Percentiles rank a stretch among this genome's conserved stretches.
phyloP scores from a whole-genome alignment of 2,888 invertebrate genomes.

The Tipula helvola region DNA sequence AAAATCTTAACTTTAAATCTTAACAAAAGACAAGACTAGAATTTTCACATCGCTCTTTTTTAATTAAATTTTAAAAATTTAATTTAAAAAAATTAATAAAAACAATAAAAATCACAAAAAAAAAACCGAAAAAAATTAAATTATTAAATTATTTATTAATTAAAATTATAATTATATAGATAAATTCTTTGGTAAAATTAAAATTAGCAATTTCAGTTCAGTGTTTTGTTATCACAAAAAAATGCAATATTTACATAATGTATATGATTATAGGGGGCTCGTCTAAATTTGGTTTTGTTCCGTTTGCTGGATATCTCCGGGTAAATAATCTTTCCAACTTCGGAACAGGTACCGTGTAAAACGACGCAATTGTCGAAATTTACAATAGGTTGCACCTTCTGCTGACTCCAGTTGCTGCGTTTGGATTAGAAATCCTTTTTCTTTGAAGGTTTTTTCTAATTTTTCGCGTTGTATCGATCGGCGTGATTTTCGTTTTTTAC shows the following conservation, averaged over 20 bases:
- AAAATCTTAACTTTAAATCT: not conserved
- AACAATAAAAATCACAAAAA: not conserved
- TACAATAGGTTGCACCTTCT: slow-evolving; percentile 88
- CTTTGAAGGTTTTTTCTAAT: slow-evolving; percentile 82
- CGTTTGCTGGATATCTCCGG: slow-evolving; percentile 48
- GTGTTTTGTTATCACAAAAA: slow-evolving; percentile 7
- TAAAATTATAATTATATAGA: not conserved
- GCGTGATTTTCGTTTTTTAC: slow-evolving; percentile 59
- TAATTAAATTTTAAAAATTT: not conserved
- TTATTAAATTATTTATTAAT: not conserved
- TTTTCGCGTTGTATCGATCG: slow-evolving; percentile 79
- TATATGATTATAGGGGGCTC: too few species aligned
- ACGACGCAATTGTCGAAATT: slow-evolving; percentile 79
- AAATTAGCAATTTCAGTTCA: not conserved
- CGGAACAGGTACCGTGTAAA: slow-evolving; percentile 83
- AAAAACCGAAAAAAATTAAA: not conserved
- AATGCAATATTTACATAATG: not conserved
- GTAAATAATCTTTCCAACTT: slow-evolving; percentile 88
- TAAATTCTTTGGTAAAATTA: not conserved
- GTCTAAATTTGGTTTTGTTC: not conserved
- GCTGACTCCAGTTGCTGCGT: slow-evolving; percentile 87
- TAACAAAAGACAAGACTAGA: not conserved
- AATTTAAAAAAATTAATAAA: not conserved
- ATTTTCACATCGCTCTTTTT: not conserved
- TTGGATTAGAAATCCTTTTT: slow-evolving; percentile 85